These are phyloP conservation scores for Catharus minimus DNA, from an alignment of 2,113 vertebrate species.

Conservation along the genomic window DNA sequence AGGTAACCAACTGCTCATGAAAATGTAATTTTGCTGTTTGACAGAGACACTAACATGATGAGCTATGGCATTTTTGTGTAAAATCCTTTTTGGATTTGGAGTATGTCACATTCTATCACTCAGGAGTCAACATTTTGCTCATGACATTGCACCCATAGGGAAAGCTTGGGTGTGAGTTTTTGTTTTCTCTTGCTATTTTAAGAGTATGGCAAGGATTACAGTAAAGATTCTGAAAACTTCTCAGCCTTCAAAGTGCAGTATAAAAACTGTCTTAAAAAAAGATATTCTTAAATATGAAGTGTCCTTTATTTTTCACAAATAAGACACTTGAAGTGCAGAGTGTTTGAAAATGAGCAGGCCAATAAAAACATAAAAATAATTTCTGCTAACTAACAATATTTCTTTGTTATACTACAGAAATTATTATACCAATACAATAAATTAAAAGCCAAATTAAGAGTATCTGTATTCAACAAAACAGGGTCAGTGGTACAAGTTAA, in stretches of 20 bases:
- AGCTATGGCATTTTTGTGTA: neutral
- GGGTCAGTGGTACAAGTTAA: neutral
- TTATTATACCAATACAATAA: neutral
- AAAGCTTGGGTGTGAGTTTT: conserved; percentile 2
- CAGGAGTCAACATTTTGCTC: conserved; percentile 13
- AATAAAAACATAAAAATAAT: neutral
- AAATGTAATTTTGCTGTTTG: neutral
- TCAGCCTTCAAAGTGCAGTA: neutral
- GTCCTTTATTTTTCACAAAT: neutral
- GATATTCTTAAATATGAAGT: neutral
- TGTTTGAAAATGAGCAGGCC: neutral
- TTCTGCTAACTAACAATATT: neutral
- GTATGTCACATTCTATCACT: conserved; percentile 23
- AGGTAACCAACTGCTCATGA: neutral
- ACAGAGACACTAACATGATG: neutral
- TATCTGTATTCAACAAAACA: neutral
- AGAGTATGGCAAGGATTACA: neutral
- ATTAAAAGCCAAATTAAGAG: neutral
- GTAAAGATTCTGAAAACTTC: neutral
- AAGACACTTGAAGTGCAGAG: neutral
- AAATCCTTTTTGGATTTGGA: conserved; percentile 1
- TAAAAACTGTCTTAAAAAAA: neutral
- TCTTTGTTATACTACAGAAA: neutral
- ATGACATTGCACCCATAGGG: conserved; percentile 17
- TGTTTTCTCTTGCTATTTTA: conserved; percentile 5